These are phyloP conservation scores for Orius laevigatus DNA, from an alignment of 1,140 invertebrate genomes.

Conservation along the genomic window DNA sequence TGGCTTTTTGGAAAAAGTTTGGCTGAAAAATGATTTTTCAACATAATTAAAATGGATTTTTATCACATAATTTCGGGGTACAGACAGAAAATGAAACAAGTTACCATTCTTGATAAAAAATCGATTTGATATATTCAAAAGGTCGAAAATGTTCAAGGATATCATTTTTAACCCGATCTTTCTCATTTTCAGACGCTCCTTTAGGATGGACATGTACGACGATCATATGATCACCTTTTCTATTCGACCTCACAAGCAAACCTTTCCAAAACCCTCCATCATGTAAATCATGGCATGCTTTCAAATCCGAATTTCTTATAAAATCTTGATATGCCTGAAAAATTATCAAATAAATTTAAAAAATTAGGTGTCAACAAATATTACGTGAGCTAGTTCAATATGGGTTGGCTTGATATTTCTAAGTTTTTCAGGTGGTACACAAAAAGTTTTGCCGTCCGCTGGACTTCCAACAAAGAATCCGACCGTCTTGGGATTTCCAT, in stretches of 20 bases:
- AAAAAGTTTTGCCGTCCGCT: slow-evolving; percentile 22
- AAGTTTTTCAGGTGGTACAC: slow-evolving; percentile 25
- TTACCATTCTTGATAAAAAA: no score
- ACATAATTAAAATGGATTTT: no score
- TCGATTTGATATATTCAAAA: no score
- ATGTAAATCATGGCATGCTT: slow-evolving; percentile 28
- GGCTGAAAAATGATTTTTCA: no score
- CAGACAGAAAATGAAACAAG: no score
- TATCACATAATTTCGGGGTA: no score
- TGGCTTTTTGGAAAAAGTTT: no score
- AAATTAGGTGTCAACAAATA: neutral
- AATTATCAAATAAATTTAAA: slow-evolving; percentile 5
- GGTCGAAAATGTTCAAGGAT: neutral
- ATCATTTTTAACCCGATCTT: slow-evolving; percentile 21
- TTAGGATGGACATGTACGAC: slow-evolving; percentile 32
- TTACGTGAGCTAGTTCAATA: slow-evolving; percentile 25
- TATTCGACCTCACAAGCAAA: slow-evolving; percentile 31
- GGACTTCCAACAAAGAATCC: slow-evolving; percentile 28
- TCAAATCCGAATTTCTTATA: slow-evolving; percentile 26
- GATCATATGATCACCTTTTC: slow-evolving; percentile 28
- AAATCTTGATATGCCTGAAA: slow-evolving; percentile 31
- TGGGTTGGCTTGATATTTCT: slow-evolving; percentile 26
- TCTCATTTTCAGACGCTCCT: slow-evolving; percentile 24
- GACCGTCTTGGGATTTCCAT: slow-evolving; percentile 30
- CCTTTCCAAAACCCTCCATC: slow-evolving; percentile 34